Evolutionary conservation across 2,888 invertebrate species (phyloP), one percentile per base, ranked within the genome.

Genomic region (Octonoba sinensis): DNA sequence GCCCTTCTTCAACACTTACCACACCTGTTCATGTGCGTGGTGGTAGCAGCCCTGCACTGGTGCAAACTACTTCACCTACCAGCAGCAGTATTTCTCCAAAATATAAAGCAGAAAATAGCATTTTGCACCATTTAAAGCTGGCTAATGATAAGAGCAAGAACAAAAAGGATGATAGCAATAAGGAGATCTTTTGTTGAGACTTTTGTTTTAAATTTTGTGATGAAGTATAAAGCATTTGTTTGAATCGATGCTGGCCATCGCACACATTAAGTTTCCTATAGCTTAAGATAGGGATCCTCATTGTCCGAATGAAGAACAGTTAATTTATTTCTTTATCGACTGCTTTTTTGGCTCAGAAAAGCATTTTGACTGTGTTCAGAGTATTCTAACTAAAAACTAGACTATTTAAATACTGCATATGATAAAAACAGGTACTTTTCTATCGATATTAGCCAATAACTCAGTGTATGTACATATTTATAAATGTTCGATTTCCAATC

Each of bases 141-240:
- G 65, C 75, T 3, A 75, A 36, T 65, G 82, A 82, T 36, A 71
- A 82, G 65, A 49, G 71, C 46, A 75, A 82, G 65, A 75, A 75
- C 71, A 82, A 82, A 65, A 66, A 75, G 20, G 75, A 71, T 56
- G 75, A 82, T 27, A 70, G 75, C 57, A 82, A 75, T 47, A 74
- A 82, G 57, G 82, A 82, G 49, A 82, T 82, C 36, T 82, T 82
- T 54, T 82, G 82, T 66, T 82, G 75, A 82, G 64, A 46, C 44
- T 16, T 15, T 44, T 16, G 20, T 22, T 22, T 59, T n/a, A 22
- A 22, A 12, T 27, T 12, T 54, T 22, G 27, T 27, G 27, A 27
- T 27, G 27, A 27, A 59, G 27, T 54, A 44, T 67, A 51, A 67
- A 75, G 75, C 60, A 56, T 78, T 65, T 16, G 18, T 64, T 16